phyloP scores from a whole-genome alignment of 2,113 vertebrate species.

The Xyliphius kryptos region DNA sequence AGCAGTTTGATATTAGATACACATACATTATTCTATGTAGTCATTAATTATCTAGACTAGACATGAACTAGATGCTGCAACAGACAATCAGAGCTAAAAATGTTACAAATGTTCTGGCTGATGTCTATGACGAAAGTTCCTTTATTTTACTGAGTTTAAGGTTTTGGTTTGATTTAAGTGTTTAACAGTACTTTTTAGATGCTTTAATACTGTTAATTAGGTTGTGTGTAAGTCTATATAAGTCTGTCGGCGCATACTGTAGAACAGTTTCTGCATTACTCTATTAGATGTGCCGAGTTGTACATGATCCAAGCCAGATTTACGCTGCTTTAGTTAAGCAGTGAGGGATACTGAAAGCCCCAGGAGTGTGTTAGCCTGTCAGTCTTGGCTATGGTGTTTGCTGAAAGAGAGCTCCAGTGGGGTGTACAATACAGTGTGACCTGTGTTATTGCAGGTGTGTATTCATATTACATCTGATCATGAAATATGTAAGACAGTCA shows the following conservation, averaged over 20 bases:
- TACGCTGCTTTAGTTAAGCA: conserved; percentile 13
- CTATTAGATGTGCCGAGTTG: conserved; percentile 15
- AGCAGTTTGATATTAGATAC: not conserved
- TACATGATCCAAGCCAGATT: conserved; percentile 30
- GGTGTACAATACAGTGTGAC: conserved; percentile 43
- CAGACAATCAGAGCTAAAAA: no score
- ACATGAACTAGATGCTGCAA: not conserved
- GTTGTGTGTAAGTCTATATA: no score
- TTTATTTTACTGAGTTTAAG: no score
- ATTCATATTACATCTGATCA: conserved; percentile 54
- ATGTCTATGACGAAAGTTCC: no score
- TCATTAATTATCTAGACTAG: not conserved
- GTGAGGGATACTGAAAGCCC: conserved; percentile 14
- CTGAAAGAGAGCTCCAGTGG: conserved; percentile 41
- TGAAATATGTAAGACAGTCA: conserved; percentile 58
- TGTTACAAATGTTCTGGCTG: no score
- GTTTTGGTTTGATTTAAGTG: no score
- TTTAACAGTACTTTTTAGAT: no score
- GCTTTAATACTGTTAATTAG: no score
- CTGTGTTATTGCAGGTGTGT: conserved; percentile 66
- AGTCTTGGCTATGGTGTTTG: conserved; percentile 21
- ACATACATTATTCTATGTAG: not conserved
- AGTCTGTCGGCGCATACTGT: no score
- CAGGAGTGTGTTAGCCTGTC: conserved; percentile 25
- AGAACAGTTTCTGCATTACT: no score